Evolutionary conservation across 1,140 invertebrate species (phyloP), one percentile per base, ranked within the genome.

Genomic region (Euborellia annulipes): DNA sequence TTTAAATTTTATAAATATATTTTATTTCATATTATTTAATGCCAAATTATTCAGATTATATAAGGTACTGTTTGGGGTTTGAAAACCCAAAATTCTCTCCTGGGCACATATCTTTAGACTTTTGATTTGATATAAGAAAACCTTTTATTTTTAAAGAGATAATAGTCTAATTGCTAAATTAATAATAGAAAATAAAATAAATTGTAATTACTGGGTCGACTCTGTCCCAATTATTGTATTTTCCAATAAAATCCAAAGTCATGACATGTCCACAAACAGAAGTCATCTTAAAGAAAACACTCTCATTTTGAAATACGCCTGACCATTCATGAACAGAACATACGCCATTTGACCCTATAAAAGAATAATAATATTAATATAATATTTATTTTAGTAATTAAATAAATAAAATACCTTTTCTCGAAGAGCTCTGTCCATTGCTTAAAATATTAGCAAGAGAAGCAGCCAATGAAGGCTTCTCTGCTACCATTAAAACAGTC

Each of bases 201-300:
- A 18, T 16, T 42, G 43, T 48, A 66, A 69, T 69, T 68, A 91
- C 82, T 8, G 95, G 95, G 70, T 98, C 93, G 27, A 95, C 88
- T 66, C 83, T 82, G 58, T 98, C 91, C 96, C 95, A 99, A 55
- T 89, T 96, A 60, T 98, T 98, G 58, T 88, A 98, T 66, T 93
- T 94, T 36, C 84, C 79, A 41, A 79, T 77, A 61, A 99, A 98
- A 69, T 99, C 94, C 51, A 95, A 68, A 34, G 79, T 82, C 85
- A 95, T 93, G 0, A 98, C 92, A 69, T 98, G 95, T 3, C 95
- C 95, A 66, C 92, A 98, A 0, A 98, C 95, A 2, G 90, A 95
- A 3, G 94, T 98, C 88, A 98, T 96, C 67, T 89, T 88, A 58
- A 87, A 95, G 41, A 68, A 70, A 2, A 84, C 82, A 2, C 62